These are phyloP conservation scores for Crenichthys baileyi DNA, from an alignment of 2,797 vertebrate species.

Conservation along the genomic window DNA sequence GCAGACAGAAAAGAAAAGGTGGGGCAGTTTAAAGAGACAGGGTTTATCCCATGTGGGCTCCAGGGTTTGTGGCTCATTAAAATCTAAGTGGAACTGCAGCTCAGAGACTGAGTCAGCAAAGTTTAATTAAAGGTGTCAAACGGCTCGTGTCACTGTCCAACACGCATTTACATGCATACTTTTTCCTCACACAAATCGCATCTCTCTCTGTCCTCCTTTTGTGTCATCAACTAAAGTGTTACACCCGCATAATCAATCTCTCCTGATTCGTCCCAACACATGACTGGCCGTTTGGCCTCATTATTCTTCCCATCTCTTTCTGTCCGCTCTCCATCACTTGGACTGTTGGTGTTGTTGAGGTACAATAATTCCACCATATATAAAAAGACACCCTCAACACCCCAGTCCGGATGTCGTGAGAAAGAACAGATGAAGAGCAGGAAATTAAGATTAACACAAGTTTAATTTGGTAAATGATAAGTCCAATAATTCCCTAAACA, in stretches of 20 bases:
- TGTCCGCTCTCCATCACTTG: slow-evolving; percentile 19
- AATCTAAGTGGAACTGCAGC: slow-evolving; percentile 62
- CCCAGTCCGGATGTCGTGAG: too few species aligned
- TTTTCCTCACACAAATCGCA: slow-evolving; percentile 42
- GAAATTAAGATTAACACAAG: too few species aligned
- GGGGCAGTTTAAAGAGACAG: slow-evolving; percentile 47
- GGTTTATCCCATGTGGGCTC: slow-evolving; percentile 46
- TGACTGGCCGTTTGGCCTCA: slow-evolving; percentile 45
- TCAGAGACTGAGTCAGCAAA: slow-evolving; percentile 63
- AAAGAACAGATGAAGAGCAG: too few species aligned
- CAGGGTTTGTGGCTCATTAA: slow-evolving; percentile 62
- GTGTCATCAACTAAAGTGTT: slow-evolving; percentile 39
- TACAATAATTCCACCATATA: too few species aligned
- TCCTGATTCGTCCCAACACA: slow-evolving; percentile 47
- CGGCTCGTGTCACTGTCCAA: slow-evolving; percentile 57
- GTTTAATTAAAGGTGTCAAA: slow-evolving; percentile 76
- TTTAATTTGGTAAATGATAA: too few species aligned
- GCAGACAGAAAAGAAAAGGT: slow-evolving; percentile 25
- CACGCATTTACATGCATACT: slow-evolving; percentile 58
- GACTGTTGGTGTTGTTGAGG: slow-evolving; percentile 26
- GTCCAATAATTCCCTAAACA: too few species aligned
- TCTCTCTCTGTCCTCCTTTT: slow-evolving; percentile 10
- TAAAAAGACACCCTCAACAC: too few species aligned
- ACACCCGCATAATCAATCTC: slow-evolving; percentile 48
- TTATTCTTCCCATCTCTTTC: slow-evolving; percentile 45